Percentiles rank a stretch among this genome's conserved stretches.
phyloP scores from a whole-genome alignment of 2,888 invertebrate genomes.

The Sisyra nigra region DNA sequence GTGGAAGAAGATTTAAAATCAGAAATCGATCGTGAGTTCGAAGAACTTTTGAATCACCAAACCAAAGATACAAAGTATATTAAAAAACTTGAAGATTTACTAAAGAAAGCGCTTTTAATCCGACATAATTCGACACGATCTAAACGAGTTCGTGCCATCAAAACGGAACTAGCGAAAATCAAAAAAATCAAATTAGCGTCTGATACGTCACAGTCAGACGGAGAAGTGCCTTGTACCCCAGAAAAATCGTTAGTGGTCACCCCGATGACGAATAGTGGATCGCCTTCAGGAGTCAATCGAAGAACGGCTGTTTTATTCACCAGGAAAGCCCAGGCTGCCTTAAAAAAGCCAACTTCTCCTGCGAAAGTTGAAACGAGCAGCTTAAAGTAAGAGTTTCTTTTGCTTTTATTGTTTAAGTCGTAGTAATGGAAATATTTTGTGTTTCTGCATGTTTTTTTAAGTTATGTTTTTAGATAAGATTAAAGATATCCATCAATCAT shows the following conservation, averaged over 20 bases:
- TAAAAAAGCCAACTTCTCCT: constrained; percentile 10
- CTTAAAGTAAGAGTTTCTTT: constrained; percentile 10
- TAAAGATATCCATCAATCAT: too few relatives aligned
- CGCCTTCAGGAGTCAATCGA: constrained; percentile 43
- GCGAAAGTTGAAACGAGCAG: constrained; percentile 8
- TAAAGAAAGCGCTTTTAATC: constrained; percentile 43
- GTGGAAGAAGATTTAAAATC: constrained; percentile 31
- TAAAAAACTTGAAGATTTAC: constrained; percentile 37
- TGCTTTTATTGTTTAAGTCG: too few relatives aligned
- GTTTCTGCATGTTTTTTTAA: too few relatives aligned
- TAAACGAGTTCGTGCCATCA: constrained; percentile 38
- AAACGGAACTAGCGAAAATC: constrained; percentile 38
- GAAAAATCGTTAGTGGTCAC: not conserved
- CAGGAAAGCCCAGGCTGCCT: constrained; percentile 46
- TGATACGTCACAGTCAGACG: constrained; percentile 25
- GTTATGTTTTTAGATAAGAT: too few relatives aligned
- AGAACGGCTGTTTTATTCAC: constrained; percentile 65
- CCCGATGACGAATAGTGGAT: constrained; percentile 18
- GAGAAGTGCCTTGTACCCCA: constrained; percentile 16
- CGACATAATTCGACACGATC: constrained; percentile 38
- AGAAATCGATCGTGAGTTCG: constrained; percentile 38
- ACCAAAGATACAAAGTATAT: constrained; percentile 24
- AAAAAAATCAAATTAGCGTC: constrained; percentile 23
- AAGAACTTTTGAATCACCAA: constrained; percentile 22
- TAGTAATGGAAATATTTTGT: too few relatives aligned